A percentile compares a stretch with the other conserved stretches of the same genome.
These are phyloP conservation scores for Merops nubicus DNA, from an alignment of 2,113 vertebrate species.

Conservation along the genomic window DNA sequence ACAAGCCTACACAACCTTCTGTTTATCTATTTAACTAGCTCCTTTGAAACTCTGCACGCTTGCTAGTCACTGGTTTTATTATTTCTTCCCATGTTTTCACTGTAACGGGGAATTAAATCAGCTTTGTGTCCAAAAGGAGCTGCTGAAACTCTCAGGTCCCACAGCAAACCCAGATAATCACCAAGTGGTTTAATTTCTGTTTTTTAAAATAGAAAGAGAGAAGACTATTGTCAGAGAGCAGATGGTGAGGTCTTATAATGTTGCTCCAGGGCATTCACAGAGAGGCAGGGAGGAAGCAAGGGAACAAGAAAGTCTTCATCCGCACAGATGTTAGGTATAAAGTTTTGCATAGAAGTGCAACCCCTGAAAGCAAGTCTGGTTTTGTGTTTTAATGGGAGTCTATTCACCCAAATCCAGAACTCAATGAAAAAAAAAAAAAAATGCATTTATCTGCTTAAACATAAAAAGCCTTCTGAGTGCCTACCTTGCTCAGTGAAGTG, in stretches of 20 bases:
- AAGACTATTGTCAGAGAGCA: conserved; percentile 17
- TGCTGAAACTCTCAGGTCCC: background rate
- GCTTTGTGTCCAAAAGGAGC: background rate
- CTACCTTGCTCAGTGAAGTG: background rate
- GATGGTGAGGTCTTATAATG: conserved; percentile 24
- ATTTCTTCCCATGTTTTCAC: background rate
- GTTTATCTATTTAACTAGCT: background rate
- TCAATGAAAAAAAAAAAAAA: background rate
- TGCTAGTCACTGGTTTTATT: background rate
- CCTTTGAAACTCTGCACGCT: background rate
- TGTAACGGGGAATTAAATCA: background rate
- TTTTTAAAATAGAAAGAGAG: background rate
- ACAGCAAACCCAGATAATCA: background rate
- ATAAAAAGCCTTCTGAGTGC: background rate
- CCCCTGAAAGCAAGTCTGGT: background rate
- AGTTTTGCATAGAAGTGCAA: background rate
- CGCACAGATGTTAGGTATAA: conserved; percentile 4
- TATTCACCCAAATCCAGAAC: background rate
- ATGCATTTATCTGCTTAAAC: background rate
- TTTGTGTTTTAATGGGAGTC: background rate
- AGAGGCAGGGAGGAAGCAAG: background rate
- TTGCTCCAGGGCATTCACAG: background rate
- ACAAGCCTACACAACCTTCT: background rate
- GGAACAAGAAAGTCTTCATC: background rate
- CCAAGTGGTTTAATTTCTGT: background rate